Conservation (phyloP, 2,113 vertebrate genomes). For the Pristiophorus japonicus region DNA sequence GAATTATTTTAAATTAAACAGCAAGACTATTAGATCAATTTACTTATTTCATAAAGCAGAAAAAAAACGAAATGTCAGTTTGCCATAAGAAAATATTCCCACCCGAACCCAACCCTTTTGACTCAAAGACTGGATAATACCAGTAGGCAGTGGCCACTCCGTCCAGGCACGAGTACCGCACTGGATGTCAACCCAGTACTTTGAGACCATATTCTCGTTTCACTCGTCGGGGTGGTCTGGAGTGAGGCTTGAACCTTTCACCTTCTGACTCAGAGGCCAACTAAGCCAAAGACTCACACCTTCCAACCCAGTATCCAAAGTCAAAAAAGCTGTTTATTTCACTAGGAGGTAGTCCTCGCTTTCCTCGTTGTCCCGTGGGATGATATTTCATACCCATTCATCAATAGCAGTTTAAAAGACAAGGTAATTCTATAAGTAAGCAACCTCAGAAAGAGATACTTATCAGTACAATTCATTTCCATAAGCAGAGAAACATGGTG, state of each 20-base stretch:
- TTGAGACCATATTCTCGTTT: neutral
- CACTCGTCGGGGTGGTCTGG: neutral
- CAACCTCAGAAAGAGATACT: neutral
- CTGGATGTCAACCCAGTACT: neutral
- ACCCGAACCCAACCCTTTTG: neutral
- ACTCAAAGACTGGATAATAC: neutral
- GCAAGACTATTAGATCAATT: neutral
- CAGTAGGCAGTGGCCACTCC: neutral
- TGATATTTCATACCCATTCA: neutral
- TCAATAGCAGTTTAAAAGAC: neutral
- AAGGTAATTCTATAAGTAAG: neutral
- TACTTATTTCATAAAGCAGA: neutral
- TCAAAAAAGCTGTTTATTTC: neutral
- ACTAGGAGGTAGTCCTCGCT: neutral
- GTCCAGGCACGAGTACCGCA: neutral
- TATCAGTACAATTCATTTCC: neutral
- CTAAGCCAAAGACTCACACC: neutral
- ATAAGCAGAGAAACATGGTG: neutral
- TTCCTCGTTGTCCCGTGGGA: neutral
- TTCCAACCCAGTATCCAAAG: neutral
- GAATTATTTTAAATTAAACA: neutral
- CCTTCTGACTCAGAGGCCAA: neutral
- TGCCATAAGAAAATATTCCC: neutral
- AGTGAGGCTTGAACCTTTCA: neutral
- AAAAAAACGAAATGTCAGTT: neutral